A percentile compares a stretch with the other conserved stretches of the same genome.
Conservation (phyloP, 2,113 vertebrate species). For the Leptocoma aspasia region DNA sequence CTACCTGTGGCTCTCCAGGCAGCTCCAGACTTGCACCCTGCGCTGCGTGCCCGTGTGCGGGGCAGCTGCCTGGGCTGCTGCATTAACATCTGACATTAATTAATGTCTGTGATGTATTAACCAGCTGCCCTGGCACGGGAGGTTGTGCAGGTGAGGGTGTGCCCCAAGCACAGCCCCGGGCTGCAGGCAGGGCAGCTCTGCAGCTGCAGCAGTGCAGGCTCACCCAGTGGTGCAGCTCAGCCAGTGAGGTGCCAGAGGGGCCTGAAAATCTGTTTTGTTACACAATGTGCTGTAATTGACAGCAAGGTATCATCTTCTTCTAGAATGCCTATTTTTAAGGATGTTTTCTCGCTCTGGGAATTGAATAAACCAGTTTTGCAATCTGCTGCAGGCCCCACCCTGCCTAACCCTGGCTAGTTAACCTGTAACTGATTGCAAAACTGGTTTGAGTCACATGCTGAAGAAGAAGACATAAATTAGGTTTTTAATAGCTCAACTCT, state of each 20-base stretch:
- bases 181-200: background rate
- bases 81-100: too few relatives aligned
- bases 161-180: background rate
- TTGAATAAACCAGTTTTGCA: slow-evolving; percentile 60
- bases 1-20: background rate
- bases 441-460: slow-evolving; percentile 40
- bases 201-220: background rate
- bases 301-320: background rate
- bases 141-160: slow-evolving; percentile 28
- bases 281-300: background rate
- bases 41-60: background rate
- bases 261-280: background rate
- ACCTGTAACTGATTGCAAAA: slow-evolving; percentile 65
- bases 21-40: background rate
- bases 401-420: slow-evolving; percentile 53
- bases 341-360: background rate
- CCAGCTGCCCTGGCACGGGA: background rate
- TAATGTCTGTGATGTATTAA: background rate
- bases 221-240: background rate
- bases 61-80: background rate
- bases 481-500: background rate
- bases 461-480: background rate
- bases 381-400: slow-evolving; percentile 37
- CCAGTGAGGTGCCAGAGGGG: background rate
- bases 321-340: background rate